Evolutionary conservation across 2,797 vertebrate genomes (phyloP).

Genomic region (Adrianichthys oophorus): DNA sequence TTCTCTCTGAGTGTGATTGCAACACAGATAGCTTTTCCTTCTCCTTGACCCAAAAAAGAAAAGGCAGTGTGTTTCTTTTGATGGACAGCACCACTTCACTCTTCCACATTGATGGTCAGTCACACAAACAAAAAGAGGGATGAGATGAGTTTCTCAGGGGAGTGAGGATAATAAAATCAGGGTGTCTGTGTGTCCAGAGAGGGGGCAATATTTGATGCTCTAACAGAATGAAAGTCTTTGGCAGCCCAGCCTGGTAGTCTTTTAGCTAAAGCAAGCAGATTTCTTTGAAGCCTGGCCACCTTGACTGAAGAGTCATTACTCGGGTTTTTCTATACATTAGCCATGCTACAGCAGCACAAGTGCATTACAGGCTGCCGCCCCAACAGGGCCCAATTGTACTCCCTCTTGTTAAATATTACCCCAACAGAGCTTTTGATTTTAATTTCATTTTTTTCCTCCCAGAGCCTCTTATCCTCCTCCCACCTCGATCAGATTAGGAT

Average conservation of each 20-base stretch:
- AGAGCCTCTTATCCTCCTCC: slow-evolving; percentile 65
- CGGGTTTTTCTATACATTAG: slow-evolving; percentile 76
- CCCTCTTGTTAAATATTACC: slow-evolving; percentile 81
- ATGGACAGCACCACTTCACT: slow-evolving; percentile 63
- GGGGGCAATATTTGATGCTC: slow-evolving; percentile 73
- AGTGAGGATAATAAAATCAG: slow-evolving; percentile 84
- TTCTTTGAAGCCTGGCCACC: slow-evolving; percentile 80
- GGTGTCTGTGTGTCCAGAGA: slow-evolving; percentile 67
- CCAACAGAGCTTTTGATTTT: slow-evolving; percentile 84
- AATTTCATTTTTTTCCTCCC: slow-evolving; percentile 79
- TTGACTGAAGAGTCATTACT: slow-evolving; percentile 75
- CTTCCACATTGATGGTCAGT: slow-evolving; percentile 65
- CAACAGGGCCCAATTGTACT: slow-evolving; percentile 70
- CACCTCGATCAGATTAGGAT: slow-evolving; percentile 82
- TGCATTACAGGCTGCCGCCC: slow-evolving; percentile 74
- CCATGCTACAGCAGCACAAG: slow-evolving; percentile 68
- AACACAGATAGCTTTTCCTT: slow-evolving; percentile 34
- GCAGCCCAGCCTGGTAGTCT: slow-evolving; percentile 66
- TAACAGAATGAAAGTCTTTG: slow-evolving; percentile 80
- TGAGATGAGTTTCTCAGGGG: slow-evolving; percentile 81
- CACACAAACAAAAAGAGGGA: slow-evolving; percentile 73
- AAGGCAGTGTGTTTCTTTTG: slow-evolving; percentile 36
- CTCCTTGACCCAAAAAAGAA: slow-evolving; percentile 43
- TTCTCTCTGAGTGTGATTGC: slow-evolving; percentile 14
- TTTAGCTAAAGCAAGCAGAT: slow-evolving; percentile 85